phyloP scores from a whole-genome alignment of 1,140 invertebrate genomes.

The Philopotamus ludificatus region DNA sequence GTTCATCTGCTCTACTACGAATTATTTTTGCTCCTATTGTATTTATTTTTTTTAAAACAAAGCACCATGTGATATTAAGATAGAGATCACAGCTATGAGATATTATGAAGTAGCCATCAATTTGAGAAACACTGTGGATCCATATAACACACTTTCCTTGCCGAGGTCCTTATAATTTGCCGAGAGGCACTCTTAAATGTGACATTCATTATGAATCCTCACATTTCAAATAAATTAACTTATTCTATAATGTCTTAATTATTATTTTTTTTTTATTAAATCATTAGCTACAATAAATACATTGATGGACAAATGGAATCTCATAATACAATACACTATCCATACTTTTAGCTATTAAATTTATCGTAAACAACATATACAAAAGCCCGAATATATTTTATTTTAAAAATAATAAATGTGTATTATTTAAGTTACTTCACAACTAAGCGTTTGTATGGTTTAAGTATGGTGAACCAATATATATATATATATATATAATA shows the following conservation, averaged over 20 bases:
- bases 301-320: slow-evolving; percentile 12
- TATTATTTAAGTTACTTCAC: no score
- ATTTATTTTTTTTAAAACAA: slow-evolving; percentile 26
- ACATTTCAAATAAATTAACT: slow-evolving; percentile 23
- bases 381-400: no score
- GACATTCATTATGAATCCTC: slow-evolving; percentile 10
- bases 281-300: slow-evolving; percentile 16
- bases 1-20: no score
- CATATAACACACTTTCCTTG: slow-evolving; percentile 5
- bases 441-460: no score
- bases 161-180: background rate
- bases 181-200: slow-evolving; percentile 1
- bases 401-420: no score
- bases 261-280: slow-evolving; percentile 10
- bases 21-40: no score
- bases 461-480: no score
- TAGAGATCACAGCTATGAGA: slow-evolving; percentile 33
- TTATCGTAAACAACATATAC: slow-evolving; percentile 24
- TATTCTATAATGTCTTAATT: slow-evolving; percentile 18
- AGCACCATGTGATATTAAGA: slow-evolving; percentile 28
- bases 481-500: no score
- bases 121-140: background rate
- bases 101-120: slow-evolving; percentile 13
- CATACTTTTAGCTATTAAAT: slow-evolving; percentile 24
- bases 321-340: slow-evolving; percentile 10